These are phyloP conservation scores for Parazoanthus swiftii DNA, from an alignment of 92 coral and sea anemone species.

Conservation along the genomic window DNA sequence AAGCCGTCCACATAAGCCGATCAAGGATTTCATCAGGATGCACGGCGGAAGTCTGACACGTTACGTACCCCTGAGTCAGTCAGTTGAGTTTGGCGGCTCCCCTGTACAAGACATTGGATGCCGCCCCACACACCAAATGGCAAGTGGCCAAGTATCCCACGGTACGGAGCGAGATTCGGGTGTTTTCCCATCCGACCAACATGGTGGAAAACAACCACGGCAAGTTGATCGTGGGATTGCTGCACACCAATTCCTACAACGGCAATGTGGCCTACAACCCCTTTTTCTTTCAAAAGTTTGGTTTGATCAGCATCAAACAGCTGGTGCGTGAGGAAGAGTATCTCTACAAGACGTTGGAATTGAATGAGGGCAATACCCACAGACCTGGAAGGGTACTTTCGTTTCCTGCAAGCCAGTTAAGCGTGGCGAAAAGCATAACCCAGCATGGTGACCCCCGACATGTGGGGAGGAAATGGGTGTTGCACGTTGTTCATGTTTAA, in stretches of 20 bases:
- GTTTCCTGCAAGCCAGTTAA: slow-evolving; percentile 28
- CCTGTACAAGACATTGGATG: slow-evolving; percentile 5
- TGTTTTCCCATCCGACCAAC: slow-evolving; percentile 2
- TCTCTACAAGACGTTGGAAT: slow-evolving; percentile 24
- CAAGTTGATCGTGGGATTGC: background rate
- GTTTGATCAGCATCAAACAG: too few species aligned
- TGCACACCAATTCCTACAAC: slow-evolving; percentile 12
- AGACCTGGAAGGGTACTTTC: slow-evolving; percentile 19
- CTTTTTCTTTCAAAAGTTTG: background rate
- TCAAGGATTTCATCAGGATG: background rate
- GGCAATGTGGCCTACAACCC: background rate
- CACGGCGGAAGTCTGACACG: slow-evolving; percentile 10
- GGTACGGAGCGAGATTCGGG: background rate
- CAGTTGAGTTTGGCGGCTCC: background rate
- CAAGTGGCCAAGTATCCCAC: background rate
- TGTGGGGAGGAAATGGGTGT: background rate
- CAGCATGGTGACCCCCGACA: background rate
- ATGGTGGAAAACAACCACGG: background rate
- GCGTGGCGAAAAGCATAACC: background rate
- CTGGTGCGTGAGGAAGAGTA: slow-evolving; percentile 11
- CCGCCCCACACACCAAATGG: background rate
- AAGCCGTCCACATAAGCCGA: background rate
- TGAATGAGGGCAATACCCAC: background rate
- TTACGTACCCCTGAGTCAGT: background rate
- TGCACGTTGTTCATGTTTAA: too few species aligned